Evolutionary conservation across 2,888 invertebrate genomes (phyloP), one percentile per base, ranked within the genome.

Genomic region (Hydrotaea diabolus): DNA sequence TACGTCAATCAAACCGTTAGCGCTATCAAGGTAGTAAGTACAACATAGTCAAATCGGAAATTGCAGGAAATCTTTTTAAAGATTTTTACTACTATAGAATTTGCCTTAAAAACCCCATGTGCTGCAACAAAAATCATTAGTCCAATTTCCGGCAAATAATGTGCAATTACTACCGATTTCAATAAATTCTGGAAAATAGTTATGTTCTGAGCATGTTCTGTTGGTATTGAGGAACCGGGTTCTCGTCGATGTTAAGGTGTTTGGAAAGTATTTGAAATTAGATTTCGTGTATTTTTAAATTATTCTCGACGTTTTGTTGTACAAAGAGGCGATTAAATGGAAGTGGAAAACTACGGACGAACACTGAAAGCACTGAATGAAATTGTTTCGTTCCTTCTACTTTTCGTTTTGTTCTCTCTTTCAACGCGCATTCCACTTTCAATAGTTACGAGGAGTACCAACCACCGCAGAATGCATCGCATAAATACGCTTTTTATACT

Each of bases 261-360:
- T 62, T 4, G 59, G 9, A 64, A 66, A 66, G 39, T 43, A 39
- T 66, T 66, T 43, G 66, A 66, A 31, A 36, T 19, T 64, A 77
- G 77, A 73, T 81, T 66, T 62, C 81, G 77, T 81, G 81, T 55
- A 31, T 55, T 77, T 73, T n/a, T 73, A 81, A 81, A 77, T 81
- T 73, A 81, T 81, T 64, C 73, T 57, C 43, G 77, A 43, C 73
- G 66, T 81, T 81, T 81, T 81, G 81, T 81, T 77, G 55, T 43
- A 81, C 76, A 81, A 77, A 72, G 77, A 81, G 72, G 66, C 77
- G 72, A 81, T 81, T 77, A 77, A 73, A 69, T 59, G 39, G 49
- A 80, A 75, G 73, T 53, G 62, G n/a, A 66, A 76, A 57, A 4
- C 23, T 17, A 57, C 23, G 57, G 57, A n/a, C 36, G 3, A 46